Percentiles rank a stretch among this genome's conserved stretches.
These are phyloP conservation scores for Danio kyathit DNA, from an alignment of 2,797 vertebrate species.

Conservation along the genomic window DNA sequence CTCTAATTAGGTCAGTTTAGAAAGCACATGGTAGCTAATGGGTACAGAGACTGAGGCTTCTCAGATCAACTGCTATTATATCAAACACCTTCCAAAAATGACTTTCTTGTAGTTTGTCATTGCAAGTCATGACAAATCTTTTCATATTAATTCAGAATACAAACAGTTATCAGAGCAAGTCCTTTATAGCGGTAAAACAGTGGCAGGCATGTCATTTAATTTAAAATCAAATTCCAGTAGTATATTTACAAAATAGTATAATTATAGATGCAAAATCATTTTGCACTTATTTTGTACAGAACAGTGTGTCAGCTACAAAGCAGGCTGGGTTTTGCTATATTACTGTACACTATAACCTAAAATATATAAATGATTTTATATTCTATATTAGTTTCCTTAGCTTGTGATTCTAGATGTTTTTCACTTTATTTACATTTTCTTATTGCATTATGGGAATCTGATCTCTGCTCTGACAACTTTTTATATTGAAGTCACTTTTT, in stretches of 20 bases:
- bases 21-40: slow-evolving; percentile 27
- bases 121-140: background rate
- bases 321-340: background rate
- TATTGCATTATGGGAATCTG: too few relatives aligned
- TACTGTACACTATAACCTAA: background rate
- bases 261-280: background rate
- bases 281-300: background rate
- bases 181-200: background rate
- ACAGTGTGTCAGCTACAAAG: background rate
- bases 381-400: too few relatives aligned
- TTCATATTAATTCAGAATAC: background rate
- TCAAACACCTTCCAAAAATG: background rate
- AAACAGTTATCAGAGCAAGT: background rate
- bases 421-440: too few relatives aligned
- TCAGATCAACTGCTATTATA: slow-evolving; percentile 1
- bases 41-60: slow-evolving; percentile 7
- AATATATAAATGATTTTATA: too few relatives aligned
- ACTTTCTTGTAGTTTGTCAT: background rate
- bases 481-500: too few relatives aligned
- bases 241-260: too few relatives aligned
- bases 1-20: slow-evolving; percentile 42
- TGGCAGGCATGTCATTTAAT: background rate
- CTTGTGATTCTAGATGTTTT: too few relatives aligned
- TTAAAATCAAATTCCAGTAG: background rate
- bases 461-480: too few relatives aligned